Evolutionary conservation across 2,113 vertebrate genomes (phyloP).

Genomic region (Pollimyrus isidori): DNA sequence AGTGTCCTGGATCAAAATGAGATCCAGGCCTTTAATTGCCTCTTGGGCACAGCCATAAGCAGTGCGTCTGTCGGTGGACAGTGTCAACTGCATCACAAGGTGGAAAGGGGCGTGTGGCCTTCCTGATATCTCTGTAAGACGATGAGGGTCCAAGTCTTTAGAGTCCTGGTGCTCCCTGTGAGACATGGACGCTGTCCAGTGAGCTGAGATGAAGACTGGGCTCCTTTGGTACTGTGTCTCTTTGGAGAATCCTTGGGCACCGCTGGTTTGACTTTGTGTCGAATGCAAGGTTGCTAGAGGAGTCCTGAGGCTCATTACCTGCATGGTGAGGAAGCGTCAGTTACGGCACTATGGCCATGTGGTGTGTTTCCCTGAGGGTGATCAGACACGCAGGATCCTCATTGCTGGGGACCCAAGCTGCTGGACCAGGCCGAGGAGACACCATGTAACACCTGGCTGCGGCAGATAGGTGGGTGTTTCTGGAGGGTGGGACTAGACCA

Average conservation of each 20-base stretch:
- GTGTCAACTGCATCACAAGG: not conserved
- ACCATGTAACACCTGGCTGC: not conserved
- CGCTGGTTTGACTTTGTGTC: not conserved
- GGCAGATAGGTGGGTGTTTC: not conserved
- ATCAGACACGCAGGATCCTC: not conserved
- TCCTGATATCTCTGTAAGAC: not conserved
- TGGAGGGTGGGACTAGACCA: not conserved
- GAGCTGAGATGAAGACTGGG: not conserved
- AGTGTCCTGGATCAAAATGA: not conserved
- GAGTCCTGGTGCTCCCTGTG: not conserved
- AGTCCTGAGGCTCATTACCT: not conserved
- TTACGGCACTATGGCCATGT: not conserved
- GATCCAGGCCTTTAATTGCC: not conserved
- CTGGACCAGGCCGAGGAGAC: not conserved
- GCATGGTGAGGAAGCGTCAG: not conserved
- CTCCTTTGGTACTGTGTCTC: not conserved
- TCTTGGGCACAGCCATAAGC: not conserved
- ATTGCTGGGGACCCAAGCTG: not conserved
- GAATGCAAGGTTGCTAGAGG: not conserved
- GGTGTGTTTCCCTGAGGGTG: not conserved
- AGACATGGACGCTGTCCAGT: not conserved
- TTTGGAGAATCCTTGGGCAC: not conserved
- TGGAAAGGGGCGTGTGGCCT: not conserved
- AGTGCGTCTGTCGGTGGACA: not conserved
- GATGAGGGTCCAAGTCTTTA: not conserved